Conservation (phyloP, 2,797 vertebrate species). For the Aratinga solstitialis region DNA sequence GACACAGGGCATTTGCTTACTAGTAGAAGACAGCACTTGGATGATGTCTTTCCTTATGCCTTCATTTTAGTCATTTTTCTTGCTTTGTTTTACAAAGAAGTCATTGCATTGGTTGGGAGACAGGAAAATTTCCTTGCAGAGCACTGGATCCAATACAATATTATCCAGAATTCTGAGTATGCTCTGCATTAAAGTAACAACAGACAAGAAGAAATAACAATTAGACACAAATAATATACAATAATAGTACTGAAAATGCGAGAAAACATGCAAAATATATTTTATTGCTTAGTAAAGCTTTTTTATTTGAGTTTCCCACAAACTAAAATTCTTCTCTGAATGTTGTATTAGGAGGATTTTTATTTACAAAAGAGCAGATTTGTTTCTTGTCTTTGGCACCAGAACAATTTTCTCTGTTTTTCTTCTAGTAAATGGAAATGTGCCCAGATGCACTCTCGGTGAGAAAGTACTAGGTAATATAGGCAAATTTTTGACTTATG, state of each 20-base stretch:
- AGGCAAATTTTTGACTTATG: not conserved
- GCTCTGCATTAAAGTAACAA: not conserved
- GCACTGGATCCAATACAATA: not conserved
- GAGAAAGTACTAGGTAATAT: not conserved
- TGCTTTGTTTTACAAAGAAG: not conserved
- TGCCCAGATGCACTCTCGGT: not conserved
- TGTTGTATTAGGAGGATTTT: not conserved
- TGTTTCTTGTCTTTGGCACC: not conserved
- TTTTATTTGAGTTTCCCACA: not conserved
- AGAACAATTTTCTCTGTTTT: not conserved
- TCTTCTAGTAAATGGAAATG: conserved; percentile 1
- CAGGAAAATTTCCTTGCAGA: not conserved
- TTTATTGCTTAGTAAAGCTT: not conserved
- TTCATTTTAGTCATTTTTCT: not conserved
- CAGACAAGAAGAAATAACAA: not conserved
- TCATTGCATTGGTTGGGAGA: not conserved
- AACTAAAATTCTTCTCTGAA: not conserved
- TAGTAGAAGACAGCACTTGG: not conserved
- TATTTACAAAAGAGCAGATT: not conserved
- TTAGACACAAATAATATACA: not conserved
- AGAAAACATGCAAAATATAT: not conserved
- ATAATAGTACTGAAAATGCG: not conserved
- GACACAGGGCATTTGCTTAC: not conserved
- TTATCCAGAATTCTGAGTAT: not conserved
- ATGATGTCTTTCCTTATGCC: not conserved